Evolutionary conservation across 2,888 invertebrate species (phyloP).

Genomic region (Hyposoter didymator): DNA sequence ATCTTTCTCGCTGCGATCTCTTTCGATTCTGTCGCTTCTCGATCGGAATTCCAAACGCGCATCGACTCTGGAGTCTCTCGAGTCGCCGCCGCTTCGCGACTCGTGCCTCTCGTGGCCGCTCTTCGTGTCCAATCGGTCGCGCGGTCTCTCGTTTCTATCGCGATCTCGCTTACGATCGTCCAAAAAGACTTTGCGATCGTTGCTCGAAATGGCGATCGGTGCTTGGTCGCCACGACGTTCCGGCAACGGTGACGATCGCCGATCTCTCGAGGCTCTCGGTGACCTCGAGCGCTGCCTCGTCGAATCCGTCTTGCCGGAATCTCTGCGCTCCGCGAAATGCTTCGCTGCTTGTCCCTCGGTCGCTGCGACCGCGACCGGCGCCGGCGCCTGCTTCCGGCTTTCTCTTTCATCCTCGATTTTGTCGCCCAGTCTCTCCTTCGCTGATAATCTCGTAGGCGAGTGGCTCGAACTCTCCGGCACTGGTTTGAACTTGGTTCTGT

Average conservation of each 20-base stretch:
- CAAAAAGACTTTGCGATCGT: slow-evolving; percentile 80
- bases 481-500: slow-evolving; percentile 80
- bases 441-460: slow-evolving; percentile 89
- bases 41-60: slow-evolving; percentile 73
- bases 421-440: slow-evolving; percentile 92
- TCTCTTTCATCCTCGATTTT: slow-evolving; percentile 88
- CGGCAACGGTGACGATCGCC: slow-evolving; percentile 76
- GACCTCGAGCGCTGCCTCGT: slow-evolving; percentile 82
- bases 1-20: slow-evolving; percentile 70
- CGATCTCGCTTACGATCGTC: slow-evolving; percentile 80
- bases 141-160: slow-evolving; percentile 76
- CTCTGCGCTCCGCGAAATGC: slow-evolving; percentile 76
- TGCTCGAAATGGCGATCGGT: slow-evolving; percentile 59
- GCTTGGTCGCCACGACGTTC: slow-evolving; percentile 75
- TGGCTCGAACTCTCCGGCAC: slow-evolving; percentile 74
- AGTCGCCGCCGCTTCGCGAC: slow-evolving; percentile 47
- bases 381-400: slow-evolving; percentile 60
- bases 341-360: slow-evolving; percentile 84
- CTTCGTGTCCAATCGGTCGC: slow-evolving; percentile 72
- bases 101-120: slow-evolving; percentile 43
- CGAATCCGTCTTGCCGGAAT: slow-evolving; percentile 55
- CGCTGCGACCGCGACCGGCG: not conserved
- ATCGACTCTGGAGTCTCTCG: slow-evolving; percentile 71
- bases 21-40: slow-evolving; percentile 79
- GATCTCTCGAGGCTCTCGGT: slow-evolving; percentile 84